Base-by-base conservation (phyloP, 2,797 vertebrate genomes). In the Morelia viridis region DNA sequence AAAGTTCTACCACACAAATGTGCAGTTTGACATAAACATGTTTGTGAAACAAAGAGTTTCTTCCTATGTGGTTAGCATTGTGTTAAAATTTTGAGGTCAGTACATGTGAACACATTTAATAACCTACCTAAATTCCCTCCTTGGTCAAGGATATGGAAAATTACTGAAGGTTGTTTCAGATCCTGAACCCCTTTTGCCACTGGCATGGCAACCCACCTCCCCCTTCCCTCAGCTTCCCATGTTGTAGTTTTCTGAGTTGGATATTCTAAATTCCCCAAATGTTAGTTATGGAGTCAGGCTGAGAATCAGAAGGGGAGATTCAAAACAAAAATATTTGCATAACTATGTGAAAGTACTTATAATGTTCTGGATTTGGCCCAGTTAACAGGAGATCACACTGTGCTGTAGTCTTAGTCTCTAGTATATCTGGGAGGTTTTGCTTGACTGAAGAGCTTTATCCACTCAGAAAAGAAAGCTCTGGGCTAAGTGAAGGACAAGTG, bases 1-100 rank as follows among this genome's bases (percentile, higher is more conserved):
- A 87, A 89, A 92, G 24, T 41, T 3, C 35, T 92, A 50, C 90
- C 17, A 88, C 15, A 24, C 60, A 56, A 68, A 19, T 64, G n/a
- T 50, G 12, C 80, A 24, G 86, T 92, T 92, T 88, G 28, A 53
- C 4, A 89, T 0, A 0, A 0, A 0, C 0, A 1, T 0, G 2
- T 35, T 85, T 76, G 89, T 56, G 80, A 68, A 87, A 92, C 1
- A 5, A 10, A 22, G 35, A 5, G 31, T 93, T 94, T 93, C 19
- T 90, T 24, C n/a, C 1, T 76, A 61, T 91, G 56, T 91, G 85
- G 61, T 5, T 3, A 4, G 1, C 1, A 13, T 24, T 65, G 5
- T n/a, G 58, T 1, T 8, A 71, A 24, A 65, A 1, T 1, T 0
- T 50, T 60, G 62, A 46, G 80, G 84, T 87, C 5, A 41, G 26